These are phyloP conservation scores for Hydrozoanthus gracilis DNA, from an alignment of 92 coral and sea anemone genomes.

Conservation along the genomic window DNA sequence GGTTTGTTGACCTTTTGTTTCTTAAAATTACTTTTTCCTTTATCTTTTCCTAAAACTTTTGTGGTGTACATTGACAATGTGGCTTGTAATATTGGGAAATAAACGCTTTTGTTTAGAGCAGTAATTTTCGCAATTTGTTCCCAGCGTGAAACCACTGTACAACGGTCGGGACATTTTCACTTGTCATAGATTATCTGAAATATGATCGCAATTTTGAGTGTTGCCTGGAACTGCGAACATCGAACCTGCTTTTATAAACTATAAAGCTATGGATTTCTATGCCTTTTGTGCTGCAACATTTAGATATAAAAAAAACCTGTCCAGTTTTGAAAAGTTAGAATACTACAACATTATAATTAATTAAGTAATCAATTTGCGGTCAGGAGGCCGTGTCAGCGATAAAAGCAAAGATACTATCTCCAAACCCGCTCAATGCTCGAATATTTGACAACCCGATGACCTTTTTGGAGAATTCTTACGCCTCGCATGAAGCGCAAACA, in stretches of 20 bases:
- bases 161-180: constrained; percentile 11
- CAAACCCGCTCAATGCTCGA: background rate
- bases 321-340: constrained; percentile 23
- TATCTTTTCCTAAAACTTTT: background rate
- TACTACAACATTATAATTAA: background rate
- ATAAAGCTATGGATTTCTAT: too few relatives aligned
- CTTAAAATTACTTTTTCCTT: background rate
- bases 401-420: constrained; percentile 22
- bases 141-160: background rate
- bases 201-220: constrained; percentile 36
- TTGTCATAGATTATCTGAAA: constrained; percentile 34
- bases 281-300: background rate
- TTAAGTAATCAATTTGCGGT: constrained; percentile 46
- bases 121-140: background rate
- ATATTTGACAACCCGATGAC: background rate
- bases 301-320: background rate
- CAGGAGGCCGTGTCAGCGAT: constrained; percentile 26
- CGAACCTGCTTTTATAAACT: background rate
- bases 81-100: constrained; percentile 17
- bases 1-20: constrained; percentile 3
- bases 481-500: constrained; percentile 25
- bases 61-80: background rate
- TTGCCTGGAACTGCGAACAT: background rate
- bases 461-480: background rate
- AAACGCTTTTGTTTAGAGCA: constrained; percentile 9